phyloP scores from a whole-genome alignment of 2,113 vertebrate species.

The Verasper variegatus region DNA sequence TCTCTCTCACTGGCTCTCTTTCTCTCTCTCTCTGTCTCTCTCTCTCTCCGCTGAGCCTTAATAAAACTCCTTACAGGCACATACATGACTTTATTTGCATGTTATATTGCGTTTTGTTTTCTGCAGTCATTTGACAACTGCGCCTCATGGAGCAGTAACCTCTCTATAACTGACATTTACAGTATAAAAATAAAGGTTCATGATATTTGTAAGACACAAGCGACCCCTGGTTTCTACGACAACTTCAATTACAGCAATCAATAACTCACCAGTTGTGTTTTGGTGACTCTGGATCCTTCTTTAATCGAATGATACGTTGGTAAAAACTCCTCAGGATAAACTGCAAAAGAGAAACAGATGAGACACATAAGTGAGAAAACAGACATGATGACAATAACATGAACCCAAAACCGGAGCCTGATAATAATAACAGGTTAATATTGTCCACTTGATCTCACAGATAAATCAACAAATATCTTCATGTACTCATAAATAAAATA shows the following conservation, averaged over 20 bases:
- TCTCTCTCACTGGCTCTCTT: constrained; percentile 15
- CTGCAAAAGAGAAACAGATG: constrained; percentile 45
- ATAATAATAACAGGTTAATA: too few relatives aligned
- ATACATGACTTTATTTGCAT: background rate
- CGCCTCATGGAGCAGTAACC: too few relatives aligned
- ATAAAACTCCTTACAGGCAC: background rate
- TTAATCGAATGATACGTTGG: constrained; percentile 70
- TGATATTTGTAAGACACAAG: too few relatives aligned
- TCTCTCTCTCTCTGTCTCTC: too few relatives aligned
- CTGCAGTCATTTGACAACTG: too few relatives aligned
- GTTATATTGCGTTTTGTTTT: background rate
- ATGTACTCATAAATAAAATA: too few relatives aligned
- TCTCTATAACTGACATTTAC: too few relatives aligned
- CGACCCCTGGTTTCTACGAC: too few relatives aligned
- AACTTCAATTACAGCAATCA: too few relatives aligned
- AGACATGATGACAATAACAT: background rate
- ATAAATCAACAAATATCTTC: too few relatives aligned
- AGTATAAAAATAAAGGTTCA: too few relatives aligned
- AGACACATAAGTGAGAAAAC: background rate
- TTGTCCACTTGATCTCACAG: too few relatives aligned
- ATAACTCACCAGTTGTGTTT: constrained; percentile 72
- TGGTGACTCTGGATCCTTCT: constrained; percentile 44
- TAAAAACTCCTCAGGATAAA: constrained; percentile 76
- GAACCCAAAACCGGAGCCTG: background rate
- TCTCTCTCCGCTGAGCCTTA: background rate